Conservation (phyloP, 2,888 invertebrate species). For the Sinodicranocentrus sp. region DNA sequence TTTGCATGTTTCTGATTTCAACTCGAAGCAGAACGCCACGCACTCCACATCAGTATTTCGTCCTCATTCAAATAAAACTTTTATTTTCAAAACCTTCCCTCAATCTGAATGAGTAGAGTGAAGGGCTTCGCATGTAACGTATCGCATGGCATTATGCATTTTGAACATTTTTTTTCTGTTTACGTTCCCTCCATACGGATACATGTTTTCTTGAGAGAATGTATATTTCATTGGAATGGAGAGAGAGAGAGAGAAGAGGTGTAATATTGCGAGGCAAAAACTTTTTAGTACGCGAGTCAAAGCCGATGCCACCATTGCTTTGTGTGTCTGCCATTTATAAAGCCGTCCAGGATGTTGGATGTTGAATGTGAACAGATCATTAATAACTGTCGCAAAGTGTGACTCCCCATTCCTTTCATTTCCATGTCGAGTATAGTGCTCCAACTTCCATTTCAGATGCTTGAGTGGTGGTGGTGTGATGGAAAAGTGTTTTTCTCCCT, state of each 20-base stretch:
- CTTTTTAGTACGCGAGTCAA: constrained; percentile 61
- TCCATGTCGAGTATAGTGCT: constrained; percentile 28
- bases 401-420: constrained; percentile 73
- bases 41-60: constrained; percentile 33
- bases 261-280: constrained; percentile 54
- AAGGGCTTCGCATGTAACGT: too few relatives aligned
- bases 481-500: background rate
- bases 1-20: constrained; percentile 45
- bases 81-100: too few relatives aligned
- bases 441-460: too few relatives aligned
- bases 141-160: too few relatives aligned
- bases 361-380: constrained; percentile 72
- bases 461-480: too few relatives aligned
- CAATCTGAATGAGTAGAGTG: too few relatives aligned
- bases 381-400: constrained; percentile 75
- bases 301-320: constrained; percentile 57
- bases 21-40: too few relatives aligned
- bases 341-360: constrained; percentile 64
- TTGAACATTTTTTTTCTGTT: too few relatives aligned
- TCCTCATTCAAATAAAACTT: too few relatives aligned
- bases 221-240: constrained; percentile 24
- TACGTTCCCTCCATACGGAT: too few relatives aligned
- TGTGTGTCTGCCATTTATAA: constrained; percentile 60
- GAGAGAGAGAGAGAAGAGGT: constrained; percentile 27
- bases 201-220: background rate